Evolutionary conservation across 2,888 invertebrate species (phyloP).

Genomic region (Phymatocera aterrima): DNA sequence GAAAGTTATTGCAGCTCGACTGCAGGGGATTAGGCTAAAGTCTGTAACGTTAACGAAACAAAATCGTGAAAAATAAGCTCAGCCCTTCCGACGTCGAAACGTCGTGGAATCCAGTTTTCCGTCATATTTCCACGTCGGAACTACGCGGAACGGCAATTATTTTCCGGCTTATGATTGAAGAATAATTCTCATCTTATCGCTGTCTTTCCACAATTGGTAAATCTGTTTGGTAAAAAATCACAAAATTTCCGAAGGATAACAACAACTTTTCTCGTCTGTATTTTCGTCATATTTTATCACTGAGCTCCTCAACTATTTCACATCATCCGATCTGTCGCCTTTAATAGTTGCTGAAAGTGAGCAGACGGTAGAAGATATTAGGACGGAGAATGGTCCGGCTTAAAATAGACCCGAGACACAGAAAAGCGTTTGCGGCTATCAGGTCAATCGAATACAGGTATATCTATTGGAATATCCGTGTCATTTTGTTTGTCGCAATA

Average conservation of each 20-base stretch:
- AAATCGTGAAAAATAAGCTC: neutral
- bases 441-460: constrained; percentile 3
- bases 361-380: neutral
- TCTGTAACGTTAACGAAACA: neutral
- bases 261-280: constrained; percentile 3
- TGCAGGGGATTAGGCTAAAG: neutral
- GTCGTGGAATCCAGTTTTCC: too few species aligned
- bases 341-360: constrained; percentile 21
- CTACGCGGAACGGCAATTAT: too few species aligned
- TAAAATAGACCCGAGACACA: neutral
- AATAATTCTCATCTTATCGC: too few species aligned
- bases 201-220: too few species aligned
- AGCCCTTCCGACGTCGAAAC: too few species aligned
- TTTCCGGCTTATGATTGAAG: too few species aligned
- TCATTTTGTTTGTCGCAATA: neutral
- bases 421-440: neutral
- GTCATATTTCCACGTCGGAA: too few species aligned
- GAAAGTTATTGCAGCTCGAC: neutral
- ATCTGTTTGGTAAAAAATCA: neutral
- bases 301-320: neutral
- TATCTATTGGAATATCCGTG: constrained; percentile 6
- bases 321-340: neutral
- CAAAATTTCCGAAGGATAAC: neutral
- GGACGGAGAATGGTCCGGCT: neutral
- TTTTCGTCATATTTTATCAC: neutral